A percentile compares a stretch with the other conserved stretches of the same genome.
Conservation (phyloP, 2,113 vertebrate genomes). For the Corythornis cristatus region DNA sequence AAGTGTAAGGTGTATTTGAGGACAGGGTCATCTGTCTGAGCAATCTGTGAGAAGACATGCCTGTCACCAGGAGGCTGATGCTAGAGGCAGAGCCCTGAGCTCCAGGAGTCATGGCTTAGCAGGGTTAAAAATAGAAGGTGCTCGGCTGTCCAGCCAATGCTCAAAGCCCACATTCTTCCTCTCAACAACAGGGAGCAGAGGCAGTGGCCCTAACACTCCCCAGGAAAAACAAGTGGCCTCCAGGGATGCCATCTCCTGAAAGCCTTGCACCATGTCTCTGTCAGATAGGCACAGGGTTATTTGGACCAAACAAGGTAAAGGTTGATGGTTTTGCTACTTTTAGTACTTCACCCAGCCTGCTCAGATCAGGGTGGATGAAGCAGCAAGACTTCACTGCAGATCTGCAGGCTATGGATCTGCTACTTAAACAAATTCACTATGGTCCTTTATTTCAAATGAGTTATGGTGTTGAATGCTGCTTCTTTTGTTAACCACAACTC, state of each 20-base stretch:
- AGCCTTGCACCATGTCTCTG: not conserved
- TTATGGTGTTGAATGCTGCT: not conserved
- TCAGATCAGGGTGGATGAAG: not conserved
- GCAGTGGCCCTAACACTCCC: accelerated
- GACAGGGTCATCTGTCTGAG: not conserved
- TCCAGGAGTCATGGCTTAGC: accelerated
- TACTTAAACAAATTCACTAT: slow-evolving; percentile 7
- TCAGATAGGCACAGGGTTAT: not conserved
- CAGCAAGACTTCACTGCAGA: not conserved
- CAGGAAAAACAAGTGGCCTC: not conserved
- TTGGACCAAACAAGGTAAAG: not conserved
- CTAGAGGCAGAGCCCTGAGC: not conserved
- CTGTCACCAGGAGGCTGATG: not conserved
- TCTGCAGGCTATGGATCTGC: not conserved
- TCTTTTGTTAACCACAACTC: slow-evolving; percentile 37
- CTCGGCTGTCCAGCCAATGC: accelerated
- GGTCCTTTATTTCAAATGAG: not conserved
- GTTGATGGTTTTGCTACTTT: not conserved
- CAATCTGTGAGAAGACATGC: not conserved
- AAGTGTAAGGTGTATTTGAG: accelerated
- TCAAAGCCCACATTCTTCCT: not conserved
- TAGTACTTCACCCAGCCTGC: not conserved
- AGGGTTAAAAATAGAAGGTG: not conserved
- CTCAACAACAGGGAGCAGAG: not conserved
- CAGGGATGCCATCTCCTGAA: too few relatives aligned